Base-by-base conservation (phyloP, 2,888 invertebrate genomes). In the Sarcophaga rosellei region DNA sequence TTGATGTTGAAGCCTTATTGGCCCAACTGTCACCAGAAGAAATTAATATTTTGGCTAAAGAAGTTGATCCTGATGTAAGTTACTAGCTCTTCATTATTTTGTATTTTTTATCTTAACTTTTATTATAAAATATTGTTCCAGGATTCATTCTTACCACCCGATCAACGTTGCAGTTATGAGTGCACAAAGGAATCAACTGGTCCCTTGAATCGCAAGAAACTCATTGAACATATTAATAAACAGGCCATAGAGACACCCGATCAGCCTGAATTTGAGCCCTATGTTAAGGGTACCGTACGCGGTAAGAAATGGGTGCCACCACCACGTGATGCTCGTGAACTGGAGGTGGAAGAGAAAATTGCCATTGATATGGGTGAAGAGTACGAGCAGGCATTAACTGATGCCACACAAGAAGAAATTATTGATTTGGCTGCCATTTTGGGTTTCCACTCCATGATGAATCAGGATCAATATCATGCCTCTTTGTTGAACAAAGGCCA, bases 371-470 rank as follows among this genome's bases (percentile, higher is more conserved):
- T 98, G 93, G 98, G 98, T 87, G 98, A 98, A 91, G 98, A 98
- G 93, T 98, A 98, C 92, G 98, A 98, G 92, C 95, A 96, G 91
- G 98, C 98, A n/a, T 95, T 99, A 88, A 95, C 95, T 61, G 95
- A 95, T 91, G 99, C 99, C 76, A 95, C 97, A 89, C 98, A 99
- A 94, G 98, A 98, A 93, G 99, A 99, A 95, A 97, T 99, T 91
- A 99, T 99, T 91, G 99, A 99, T 94, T 95, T 99, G 93, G 99
- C 99, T 91, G 99, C 99, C 93, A 98, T 99, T 94, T 95, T 99
- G 92, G 99, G 99, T 91, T 99, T 99, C 95, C 99, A 99, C 94
- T 99, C 99, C 88, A 99, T 99, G 98, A 97, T 99, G 96, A 99
- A 99, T 93, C 99, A 99, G 94, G 99, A 99, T 93, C 99, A 99